phyloP scores from a whole-genome alignment of 2,113 vertebrate species.

The Anser cygnoides region DNA sequence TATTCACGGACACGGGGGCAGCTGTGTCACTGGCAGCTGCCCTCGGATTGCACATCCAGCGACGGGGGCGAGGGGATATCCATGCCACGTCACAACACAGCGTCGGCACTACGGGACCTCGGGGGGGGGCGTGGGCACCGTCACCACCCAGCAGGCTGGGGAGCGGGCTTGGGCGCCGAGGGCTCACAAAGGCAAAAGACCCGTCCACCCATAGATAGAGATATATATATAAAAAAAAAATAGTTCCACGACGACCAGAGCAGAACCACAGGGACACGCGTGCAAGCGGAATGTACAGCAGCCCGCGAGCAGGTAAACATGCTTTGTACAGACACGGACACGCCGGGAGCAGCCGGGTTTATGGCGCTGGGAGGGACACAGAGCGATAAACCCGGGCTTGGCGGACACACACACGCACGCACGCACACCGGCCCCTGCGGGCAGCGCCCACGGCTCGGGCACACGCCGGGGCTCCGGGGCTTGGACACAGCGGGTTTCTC shows the following conservation, averaged over 20 bases:
- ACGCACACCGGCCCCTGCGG: background rate
- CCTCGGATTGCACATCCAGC: slow-evolving; percentile 77
- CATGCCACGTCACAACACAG: slow-evolving; percentile 83
- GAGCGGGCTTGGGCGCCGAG: slow-evolving; percentile 5
- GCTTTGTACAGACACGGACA: slow-evolving; percentile 78
- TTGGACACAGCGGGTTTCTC: slow-evolving; percentile 43
- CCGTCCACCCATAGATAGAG: slow-evolving; percentile 63
- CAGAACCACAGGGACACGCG: slow-evolving; percentile 54
- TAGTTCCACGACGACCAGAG: slow-evolving; percentile 64
- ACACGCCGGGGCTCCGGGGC: background rate
- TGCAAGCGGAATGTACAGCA: slow-evolving; percentile 72
- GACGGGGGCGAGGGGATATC: slow-evolving; percentile 64
- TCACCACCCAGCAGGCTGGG: slow-evolving; percentile 63
- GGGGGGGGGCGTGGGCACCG: background rate
- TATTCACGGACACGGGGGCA: slow-evolving; percentile 76
- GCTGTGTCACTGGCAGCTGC: slow-evolving; percentile 74
- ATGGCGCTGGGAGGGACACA: slow-evolving; percentile 92
- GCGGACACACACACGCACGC: background rate
- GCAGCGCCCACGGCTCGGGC: background rate
- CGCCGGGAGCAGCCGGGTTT: slow-evolving; percentile 73
- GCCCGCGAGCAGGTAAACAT: slow-evolving; percentile 64
- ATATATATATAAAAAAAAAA: slow-evolving; percentile 29
- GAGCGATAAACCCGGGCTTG: slow-evolving; percentile 82
- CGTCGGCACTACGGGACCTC: slow-evolving; percentile 49
- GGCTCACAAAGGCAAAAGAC: slow-evolving; percentile 70